Evolutionary conservation across 2,113 vertebrate genomes (phyloP).

Genomic region (Neotragus pygmaeus): DNA sequence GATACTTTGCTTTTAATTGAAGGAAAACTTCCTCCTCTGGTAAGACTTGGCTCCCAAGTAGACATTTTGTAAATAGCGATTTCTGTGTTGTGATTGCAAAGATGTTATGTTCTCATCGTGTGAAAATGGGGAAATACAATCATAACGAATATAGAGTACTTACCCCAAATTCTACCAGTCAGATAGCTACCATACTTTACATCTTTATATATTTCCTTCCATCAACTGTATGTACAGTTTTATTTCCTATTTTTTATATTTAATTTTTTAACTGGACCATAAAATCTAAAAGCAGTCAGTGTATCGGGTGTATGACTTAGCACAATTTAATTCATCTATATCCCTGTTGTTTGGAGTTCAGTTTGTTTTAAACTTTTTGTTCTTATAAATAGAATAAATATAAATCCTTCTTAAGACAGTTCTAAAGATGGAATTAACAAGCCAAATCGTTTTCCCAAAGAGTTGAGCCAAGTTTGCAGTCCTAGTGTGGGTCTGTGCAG

Average conservation of each 20-base stretch:
- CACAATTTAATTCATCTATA: background rate
- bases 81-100: background rate
- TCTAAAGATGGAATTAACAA: background rate
- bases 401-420: background rate
- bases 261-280: background rate
- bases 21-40: constrained; percentile 90
- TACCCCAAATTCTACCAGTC: background rate
- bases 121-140: background rate
- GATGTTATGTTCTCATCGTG: background rate
- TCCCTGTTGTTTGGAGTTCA: background rate
- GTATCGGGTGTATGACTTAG: background rate
- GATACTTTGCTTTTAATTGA: constrained; percentile 90
- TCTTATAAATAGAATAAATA: background rate
- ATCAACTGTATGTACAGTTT: background rate
- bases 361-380: background rate
- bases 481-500: background rate
- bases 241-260: background rate
- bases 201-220: background rate
- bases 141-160: background rate
- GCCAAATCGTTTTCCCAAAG: background rate
- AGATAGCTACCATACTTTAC: background rate
- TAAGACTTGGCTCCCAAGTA: constrained; percentile 56
- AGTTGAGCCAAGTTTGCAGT: too few species aligned
- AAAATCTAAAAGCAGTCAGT: background rate
- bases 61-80: background rate